Percentiles rank a stretch among this genome's conserved stretches.
Conservation (phyloP, 2,797 vertebrate species). For the Micromesistius poutassou region DNA sequence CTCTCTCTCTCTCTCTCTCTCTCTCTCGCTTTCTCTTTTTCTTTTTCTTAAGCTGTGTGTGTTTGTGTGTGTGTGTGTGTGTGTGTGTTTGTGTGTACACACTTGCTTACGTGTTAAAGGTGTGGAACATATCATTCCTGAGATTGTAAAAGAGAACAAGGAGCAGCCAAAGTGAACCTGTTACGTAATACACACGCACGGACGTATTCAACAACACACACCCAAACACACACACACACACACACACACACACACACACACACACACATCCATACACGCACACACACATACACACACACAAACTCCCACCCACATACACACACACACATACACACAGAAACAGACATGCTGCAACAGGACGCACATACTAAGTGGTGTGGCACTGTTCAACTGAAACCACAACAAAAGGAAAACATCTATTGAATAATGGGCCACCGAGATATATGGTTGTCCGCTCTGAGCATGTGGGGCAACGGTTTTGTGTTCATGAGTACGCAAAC, state of each 20-base stretch:
- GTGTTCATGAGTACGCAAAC: neutral
- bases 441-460: neutral
- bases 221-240: no score
- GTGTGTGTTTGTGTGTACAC: neutral
- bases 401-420: slow-evolving; percentile 1
- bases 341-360: neutral
- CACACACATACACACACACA: neutral
- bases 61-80: neutral
- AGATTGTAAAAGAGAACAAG: neutral
- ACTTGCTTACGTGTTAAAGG: slow-evolving; percentile 4
- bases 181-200: slow-evolving; percentile 3
- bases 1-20: neutral
- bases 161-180: neutral
- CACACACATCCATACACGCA: no score
- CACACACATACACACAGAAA: neutral
- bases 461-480: neutral
- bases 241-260: no score
- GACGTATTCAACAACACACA: no score
- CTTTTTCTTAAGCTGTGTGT: no score
- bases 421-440: neutral
- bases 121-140: neutral
- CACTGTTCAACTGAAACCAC: neutral
- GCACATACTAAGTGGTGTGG: neutral
- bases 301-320: neutral
- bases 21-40: neutral